Evolutionary conservation across 2,797 vertebrate genomes (phyloP), one percentile per base, ranked within the genome.

Genomic region (Ceyx erithaca): DNA sequence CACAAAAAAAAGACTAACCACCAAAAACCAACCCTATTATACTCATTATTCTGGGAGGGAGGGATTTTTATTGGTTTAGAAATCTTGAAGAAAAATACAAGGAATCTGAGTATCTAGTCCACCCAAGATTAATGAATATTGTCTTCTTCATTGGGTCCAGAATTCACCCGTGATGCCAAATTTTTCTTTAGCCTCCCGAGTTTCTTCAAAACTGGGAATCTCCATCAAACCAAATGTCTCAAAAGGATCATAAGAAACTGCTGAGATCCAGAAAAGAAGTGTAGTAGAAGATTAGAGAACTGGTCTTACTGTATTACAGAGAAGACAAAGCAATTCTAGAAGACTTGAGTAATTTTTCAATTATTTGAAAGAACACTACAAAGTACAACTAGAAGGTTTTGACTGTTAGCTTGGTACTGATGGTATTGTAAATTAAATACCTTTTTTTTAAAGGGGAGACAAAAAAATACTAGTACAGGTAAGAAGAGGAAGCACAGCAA

Each of bases 371-470:
- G 46, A 64, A 37, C 3, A 5, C 22, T 68, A 5, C 19, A 19
- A 21, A 57, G 10, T 37, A 10, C 64, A 71, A 35, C 19, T 22
- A 37, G 58, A 30, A 80, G 26, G 2, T 41, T 91, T 62, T 87
- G 31, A 17, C 10, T 59, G 20, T 48, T 75, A 21, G 9, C 35
- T 83, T 95, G 46, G 18, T 4, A 4, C 6, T 71, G 37, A 9
- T n/a, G 45, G 9, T 63, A 40, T 35, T 81, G 37, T 80, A 48
- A 81, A 78, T 11, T 5, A 80, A 73, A 43, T 58, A 19, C 0
- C 0, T 22, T 28, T 19, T 19, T 18, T 63, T 30, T 7, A 19
- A 40, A 8, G 23, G 4, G 6, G 14, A 23, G 3, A 1, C 14
- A 25, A 25, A 55, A 62, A 70, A 5, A 21, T 6, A 26, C 21